phyloP scores from a whole-genome alignment of 1,140 invertebrate species.

The Ditylenchus dipsaci region DNA sequence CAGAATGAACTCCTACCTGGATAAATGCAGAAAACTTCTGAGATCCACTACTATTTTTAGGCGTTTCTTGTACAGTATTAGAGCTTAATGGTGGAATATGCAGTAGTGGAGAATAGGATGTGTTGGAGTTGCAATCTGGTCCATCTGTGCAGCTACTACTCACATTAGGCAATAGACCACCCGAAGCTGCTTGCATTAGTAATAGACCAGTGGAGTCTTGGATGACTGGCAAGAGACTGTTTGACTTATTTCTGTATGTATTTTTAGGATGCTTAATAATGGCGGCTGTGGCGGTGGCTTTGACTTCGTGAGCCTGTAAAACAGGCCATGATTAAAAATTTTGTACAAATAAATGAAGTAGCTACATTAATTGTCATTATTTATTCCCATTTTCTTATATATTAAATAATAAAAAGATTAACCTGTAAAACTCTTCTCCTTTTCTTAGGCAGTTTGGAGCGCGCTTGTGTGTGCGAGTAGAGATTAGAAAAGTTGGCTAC shows the following conservation, averaged over 20 bases:
- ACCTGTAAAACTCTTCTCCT: slow-evolving; percentile 44
- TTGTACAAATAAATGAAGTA: background rate
- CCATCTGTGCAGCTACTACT: background rate
- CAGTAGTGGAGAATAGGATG: background rate
- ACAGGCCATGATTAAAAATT: background rate
- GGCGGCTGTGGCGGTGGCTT: slow-evolving; percentile 2
- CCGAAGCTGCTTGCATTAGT: background rate
- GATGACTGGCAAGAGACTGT: background rate
- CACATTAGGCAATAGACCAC: background rate
- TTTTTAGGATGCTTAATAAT: background rate
- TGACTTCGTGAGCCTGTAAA: slow-evolving; percentile 10
- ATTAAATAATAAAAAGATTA: no score
- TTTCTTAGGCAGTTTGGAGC: slow-evolving; percentile 59
- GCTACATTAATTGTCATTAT: background rate
- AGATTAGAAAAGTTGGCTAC: slow-evolving; percentile 99
- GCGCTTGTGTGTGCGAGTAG: slow-evolving; percentile 87
- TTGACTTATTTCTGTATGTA: background rate
- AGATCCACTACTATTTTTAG: background rate
- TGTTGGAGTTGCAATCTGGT: background rate
- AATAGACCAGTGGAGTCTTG: background rate
- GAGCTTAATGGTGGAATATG: background rate
- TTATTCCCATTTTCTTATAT: background rate
- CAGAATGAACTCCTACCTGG: background rate
- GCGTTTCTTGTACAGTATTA: background rate
- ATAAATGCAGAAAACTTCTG: background rate